Evolutionary conservation across 2,797 vertebrate genomes (phyloP).

Genomic region (Arrhamphus sclerolepis): DNA sequence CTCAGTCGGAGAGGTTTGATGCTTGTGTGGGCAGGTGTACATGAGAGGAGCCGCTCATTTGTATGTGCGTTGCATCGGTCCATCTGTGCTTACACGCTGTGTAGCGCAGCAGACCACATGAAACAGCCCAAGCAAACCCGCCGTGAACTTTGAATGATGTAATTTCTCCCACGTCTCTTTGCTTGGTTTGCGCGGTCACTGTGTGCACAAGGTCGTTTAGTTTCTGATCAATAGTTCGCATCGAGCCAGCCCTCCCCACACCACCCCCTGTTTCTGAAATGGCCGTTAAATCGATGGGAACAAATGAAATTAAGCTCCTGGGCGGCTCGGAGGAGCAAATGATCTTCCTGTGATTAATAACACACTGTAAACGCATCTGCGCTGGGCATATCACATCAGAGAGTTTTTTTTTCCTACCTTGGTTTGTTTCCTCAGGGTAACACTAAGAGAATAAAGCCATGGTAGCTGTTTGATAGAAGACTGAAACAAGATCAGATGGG

Average conservation of each 20-base stretch:
- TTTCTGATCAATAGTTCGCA: constrained; percentile 75
- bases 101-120: constrained; percentile 24
- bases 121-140: constrained; percentile 18
- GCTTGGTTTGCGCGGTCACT: constrained; percentile 50
- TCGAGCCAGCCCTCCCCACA: constrained; percentile 56
- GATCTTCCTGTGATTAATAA: constrained; percentile 80
- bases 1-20: constrained; percentile 37
- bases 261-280: constrained; percentile 67
- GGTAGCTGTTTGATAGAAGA: constrained; percentile 53
- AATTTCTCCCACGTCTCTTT: constrained; percentile 29
- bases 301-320: constrained; percentile 81
- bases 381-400: constrained; percentile 61
- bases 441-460: constrained; percentile 58
- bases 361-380: constrained; percentile 70
- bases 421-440: constrained; percentile 55
- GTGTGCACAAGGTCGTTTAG: constrained; percentile 79
- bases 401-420: constrained; percentile 58
- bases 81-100: constrained; percentile 42
- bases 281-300: constrained; percentile 79
- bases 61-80: constrained; percentile 17
- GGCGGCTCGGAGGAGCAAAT: constrained; percentile 73
- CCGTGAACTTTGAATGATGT: constrained; percentile 45
- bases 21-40: constrained; percentile 35
- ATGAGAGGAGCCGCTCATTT: constrained; percentile 18
- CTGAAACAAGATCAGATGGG: constrained; percentile 58